Evolutionary conservation across 2,888 invertebrate genomes (phyloP), one percentile per base, ranked within the genome.

Genomic region (Habrosyne pyritoides): DNA sequence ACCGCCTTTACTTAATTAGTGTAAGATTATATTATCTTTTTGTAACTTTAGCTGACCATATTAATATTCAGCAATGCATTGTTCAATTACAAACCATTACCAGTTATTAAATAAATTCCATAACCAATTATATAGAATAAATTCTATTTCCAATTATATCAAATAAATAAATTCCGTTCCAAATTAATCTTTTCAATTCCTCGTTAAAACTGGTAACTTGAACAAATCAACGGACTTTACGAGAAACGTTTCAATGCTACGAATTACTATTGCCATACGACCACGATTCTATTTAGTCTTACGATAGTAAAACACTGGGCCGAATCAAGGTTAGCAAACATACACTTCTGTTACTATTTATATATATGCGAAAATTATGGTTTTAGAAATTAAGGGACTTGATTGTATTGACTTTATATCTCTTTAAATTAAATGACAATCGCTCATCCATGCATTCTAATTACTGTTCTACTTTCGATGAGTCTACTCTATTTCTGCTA

Each of bases 261-360:
- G 42, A 42, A 62, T 58, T 42, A 26, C 54, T 26, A 56, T 54
- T 62, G 73, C 63, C 63, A 63, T 57, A 56, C 47, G 56, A 62
- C 56, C 73, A 75, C 71, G 73, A 75, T 71, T 71, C 68, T 60
- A 71, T 75, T 74, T 65, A 56, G 62, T 47, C 54, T 56, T 47
- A 47, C 59, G 59, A 65, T 61, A 60, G 42, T 42, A 18, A 42
- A 42, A 18, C n/a, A 42, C 8, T 18, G 42, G 42, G 8, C 14
- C 18, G 42, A 42, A 42, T 18, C 18, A 6, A 18, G 42, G 42
- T 18, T 5, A 42, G 2, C 7, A 14, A 42, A 42, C 8, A 7
- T 2, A 14, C 14, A 36, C 4, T 14, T 5, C 3, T 6, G 8
- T 18, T n/a, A n/a, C 6, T 1, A 12, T 30, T 2, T 30, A n/a